Base-by-base conservation (phyloP, 2,888 invertebrate genomes). In the Monochamus alternatus region DNA sequence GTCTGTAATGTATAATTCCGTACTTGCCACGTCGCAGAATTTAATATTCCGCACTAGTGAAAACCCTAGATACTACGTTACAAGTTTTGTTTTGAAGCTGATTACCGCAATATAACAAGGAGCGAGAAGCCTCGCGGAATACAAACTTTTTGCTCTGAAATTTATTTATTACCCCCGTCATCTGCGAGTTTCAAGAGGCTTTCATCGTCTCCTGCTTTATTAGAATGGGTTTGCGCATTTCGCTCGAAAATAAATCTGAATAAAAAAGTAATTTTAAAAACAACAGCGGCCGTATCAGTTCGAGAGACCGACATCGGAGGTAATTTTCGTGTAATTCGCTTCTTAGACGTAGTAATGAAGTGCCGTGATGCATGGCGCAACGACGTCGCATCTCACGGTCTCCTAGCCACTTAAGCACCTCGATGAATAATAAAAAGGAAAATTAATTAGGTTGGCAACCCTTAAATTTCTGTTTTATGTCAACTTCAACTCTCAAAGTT, bases 341-440 rank as follows among this genome's bases (percentile, higher is more conserved):
- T 58, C 66, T 71, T 52, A 71, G 71, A 62, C 75, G 75, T 47
- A 9, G 72, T 81, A 78, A 81, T 79, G 80, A 80, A 81, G 81
- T 80, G 77, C 78, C 75, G 69, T 77, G 78, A 78, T 80, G 81
- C 77, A 77, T 80, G 75, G 67, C 68, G 64, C 78, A 80, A 81
- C 75, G 80, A 80, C 80, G 73, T 80, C 78, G 79, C 77, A 79
- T 81, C 81, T 80, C 77, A 81, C 80, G 77, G 80, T 75, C 79
- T 80, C 76, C 77, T 77, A 76, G 77, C 79, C 79, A 76, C 80
- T 80, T 76, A 81, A 82, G 80, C 80, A 80, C 74, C 78, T 77
- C 80, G 78, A 83, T 83, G 83, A 81, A 82, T 83, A 82, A 82
- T 83, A 82, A 83, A 80, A 79, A 77, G 76, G 80, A 75, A 81